Percentiles rank a stretch among this genome's conserved stretches.
phyloP scores from a whole-genome alignment of 2,113 vertebrate species.

The Toxostoma redivivum region DNA sequence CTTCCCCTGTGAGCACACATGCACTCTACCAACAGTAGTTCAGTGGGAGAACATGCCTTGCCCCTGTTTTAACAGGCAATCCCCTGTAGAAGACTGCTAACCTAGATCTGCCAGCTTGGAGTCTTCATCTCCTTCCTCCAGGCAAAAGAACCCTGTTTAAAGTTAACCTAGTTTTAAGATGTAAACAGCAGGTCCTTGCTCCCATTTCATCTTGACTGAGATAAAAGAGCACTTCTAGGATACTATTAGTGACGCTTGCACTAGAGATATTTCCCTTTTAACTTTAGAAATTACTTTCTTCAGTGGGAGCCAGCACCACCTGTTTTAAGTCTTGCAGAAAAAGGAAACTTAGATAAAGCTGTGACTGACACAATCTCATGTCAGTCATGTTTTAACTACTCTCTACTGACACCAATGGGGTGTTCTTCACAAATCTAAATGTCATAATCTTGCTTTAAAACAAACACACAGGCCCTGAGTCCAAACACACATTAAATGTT shows the following conservation, averaged over 20 bases:
- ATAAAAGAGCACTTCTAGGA: neutral
- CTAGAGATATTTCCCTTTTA: neutral
- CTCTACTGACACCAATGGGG: neutral
- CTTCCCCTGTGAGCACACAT: fast-evolving
- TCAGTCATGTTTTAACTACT: neutral
- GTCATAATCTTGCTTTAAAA: neutral
- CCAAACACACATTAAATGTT: neutral
- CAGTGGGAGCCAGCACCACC: neutral
- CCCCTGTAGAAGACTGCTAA: neutral
- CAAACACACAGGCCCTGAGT: neutral
- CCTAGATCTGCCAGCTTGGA: neutral
- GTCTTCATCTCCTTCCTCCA: neutral
- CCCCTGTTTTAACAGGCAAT: neutral
- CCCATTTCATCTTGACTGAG: neutral
- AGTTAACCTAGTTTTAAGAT: neutral
- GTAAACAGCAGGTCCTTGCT: neutral
- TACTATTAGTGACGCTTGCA: neutral
- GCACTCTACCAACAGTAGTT: fast-evolving
- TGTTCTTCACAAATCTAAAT: neutral
- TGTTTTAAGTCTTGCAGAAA: neutral
- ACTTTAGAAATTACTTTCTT: neutral
- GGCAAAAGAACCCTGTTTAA: neutral
- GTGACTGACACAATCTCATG: neutral
- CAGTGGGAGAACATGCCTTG: neutral
- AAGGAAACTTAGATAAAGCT: neutral